A percentile compares a stretch with the other conserved stretches of the same genome.
Conservation (phyloP, 1,140 invertebrate genomes). For the Nephila pilipes region DNA sequence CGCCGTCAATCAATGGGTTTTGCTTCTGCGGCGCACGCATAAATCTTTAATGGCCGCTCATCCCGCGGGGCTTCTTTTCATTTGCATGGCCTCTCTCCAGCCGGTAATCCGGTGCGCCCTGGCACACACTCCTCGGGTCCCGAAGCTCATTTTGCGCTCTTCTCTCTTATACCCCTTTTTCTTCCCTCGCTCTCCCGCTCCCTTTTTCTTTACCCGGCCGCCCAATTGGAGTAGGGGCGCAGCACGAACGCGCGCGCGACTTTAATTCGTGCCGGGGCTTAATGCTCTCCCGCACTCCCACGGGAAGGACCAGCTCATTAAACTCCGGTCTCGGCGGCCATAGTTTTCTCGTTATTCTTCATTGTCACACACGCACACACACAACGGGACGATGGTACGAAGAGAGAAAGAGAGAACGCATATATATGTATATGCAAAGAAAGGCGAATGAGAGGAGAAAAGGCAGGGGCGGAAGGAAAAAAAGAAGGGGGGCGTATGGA, state of each 20-base stretch:
- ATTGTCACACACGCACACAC: slow-evolving; percentile 64
- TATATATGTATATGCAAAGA: slow-evolving; percentile 17
- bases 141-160: slow-evolving; percentile 72
- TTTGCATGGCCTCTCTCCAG: slow-evolving; percentile 59
- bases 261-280: slow-evolving; percentile 68
- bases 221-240: slow-evolving; percentile 28
- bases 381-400: neutral
- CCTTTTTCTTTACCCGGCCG: slow-evolving; percentile 16
- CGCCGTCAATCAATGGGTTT: slow-evolving; percentile 70
- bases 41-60: slow-evolving; percentile 74
- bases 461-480: neutral
- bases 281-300: slow-evolving; percentile 73
- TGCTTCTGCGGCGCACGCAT: slow-evolving; percentile 35
- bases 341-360: slow-evolving; percentile 77
- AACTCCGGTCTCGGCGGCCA: slow-evolving; percentile 73
- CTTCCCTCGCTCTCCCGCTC: neutral
- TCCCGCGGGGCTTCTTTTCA: slow-evolving; percentile 72
- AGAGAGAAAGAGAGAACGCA: neutral
- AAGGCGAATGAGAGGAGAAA: neutral
- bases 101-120: slow-evolving; percentile 65
- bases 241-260: slow-evolving; percentile 41
- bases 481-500: slow-evolving; percentile 1
- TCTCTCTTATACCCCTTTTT: slow-evolving; percentile 31
- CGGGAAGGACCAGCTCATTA: slow-evolving; percentile 75
- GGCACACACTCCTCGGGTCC: slow-evolving; percentile 38